A percentile compares a stretch with the other conserved stretches of the same genome.
phyloP scores from a whole-genome alignment of 2,113 vertebrate genomes.

The Aramus guarauna region DNA sequence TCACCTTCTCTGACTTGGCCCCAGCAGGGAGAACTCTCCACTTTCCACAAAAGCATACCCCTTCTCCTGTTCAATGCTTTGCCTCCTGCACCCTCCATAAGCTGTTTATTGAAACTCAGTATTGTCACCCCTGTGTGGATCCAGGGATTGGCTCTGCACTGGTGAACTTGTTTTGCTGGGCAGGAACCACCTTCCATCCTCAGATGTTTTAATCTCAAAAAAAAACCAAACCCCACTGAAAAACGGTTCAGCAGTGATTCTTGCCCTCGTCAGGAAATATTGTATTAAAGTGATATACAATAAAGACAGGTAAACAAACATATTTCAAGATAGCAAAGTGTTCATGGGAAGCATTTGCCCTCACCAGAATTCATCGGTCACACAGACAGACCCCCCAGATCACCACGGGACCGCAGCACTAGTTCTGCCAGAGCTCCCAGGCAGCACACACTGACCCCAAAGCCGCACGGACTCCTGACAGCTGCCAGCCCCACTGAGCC shows the following conservation, averaged over 20 bases:
- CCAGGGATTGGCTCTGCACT: neutral
- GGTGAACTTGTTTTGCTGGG: neutral
- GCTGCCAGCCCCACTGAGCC: neutral
- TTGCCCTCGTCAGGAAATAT: neutral
- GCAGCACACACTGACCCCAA: neutral
- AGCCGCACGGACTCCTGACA: neutral
- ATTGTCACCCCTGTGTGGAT: neutral
- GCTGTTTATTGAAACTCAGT: neutral
- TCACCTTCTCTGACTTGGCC: neutral
- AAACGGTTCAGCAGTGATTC: neutral
- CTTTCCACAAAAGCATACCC: neutral
- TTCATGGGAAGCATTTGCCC: neutral
- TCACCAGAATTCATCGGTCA: neutral
- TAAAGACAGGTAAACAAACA: neutral
- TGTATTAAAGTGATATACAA: neutral
- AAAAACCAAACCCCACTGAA: neutral
- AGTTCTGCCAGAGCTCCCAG: neutral
- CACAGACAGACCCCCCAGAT: neutral
- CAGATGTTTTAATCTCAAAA: neutral
- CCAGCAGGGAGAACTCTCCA: neutral
- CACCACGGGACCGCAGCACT: fast-evolving
- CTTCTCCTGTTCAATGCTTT: neutral
- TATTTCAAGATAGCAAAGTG: neutral
- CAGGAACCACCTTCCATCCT: neutral
- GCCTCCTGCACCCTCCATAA: neutral